A percentile compares a stretch with the other conserved stretches of the same genome.
These are phyloP conservation scores for Panzeria rudis DNA, from an alignment of 2,888 invertebrate species.

Conservation along the genomic window DNA sequence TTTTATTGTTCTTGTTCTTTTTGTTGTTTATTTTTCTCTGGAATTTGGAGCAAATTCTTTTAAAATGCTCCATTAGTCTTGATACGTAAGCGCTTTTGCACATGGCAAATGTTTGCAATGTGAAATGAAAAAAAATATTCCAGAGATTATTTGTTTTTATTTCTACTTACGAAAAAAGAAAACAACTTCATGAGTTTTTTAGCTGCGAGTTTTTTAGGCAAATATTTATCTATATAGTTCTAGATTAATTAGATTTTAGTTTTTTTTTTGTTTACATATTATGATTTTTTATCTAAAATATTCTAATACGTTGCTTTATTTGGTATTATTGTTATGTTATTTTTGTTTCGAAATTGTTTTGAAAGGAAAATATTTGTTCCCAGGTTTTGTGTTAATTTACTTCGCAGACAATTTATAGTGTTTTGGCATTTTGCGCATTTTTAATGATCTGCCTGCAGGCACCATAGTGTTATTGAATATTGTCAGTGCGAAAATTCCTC, in stretches of 20 bases:
- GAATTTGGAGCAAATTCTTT: conserved; percentile 51
- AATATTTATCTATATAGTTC: conserved; percentile 2
- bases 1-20: conserved; percentile 37
- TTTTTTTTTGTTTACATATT: background rate
- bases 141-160: conserved; percentile 25
- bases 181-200: conserved; percentile 10
- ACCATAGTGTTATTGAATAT: background rate
- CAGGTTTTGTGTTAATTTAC: background rate
- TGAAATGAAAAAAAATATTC: conserved; percentile 16
- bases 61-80: background rate
- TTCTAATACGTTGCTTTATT: conserved; percentile 32
- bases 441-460: background rate
- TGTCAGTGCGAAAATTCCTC: conserved; percentile 1
- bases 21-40: conserved; percentile 3
- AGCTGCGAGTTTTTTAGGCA: conserved; percentile 8
- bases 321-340: background rate
- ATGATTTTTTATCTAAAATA: conserved; percentile 42
- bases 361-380: background rate
- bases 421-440: background rate
- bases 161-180: conserved; percentile 4
- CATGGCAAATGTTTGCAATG: conserved; percentile 49
- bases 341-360: conserved; percentile 4
- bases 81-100: conserved; percentile 12
- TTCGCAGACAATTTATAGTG: conserved; percentile 1
- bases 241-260: conserved; percentile 24